Percentiles rank a stretch among this genome's conserved stretches.
phyloP scores from a whole-genome alignment of 1,140 invertebrate genomes.

The Tetramorium simillimum region DNA sequence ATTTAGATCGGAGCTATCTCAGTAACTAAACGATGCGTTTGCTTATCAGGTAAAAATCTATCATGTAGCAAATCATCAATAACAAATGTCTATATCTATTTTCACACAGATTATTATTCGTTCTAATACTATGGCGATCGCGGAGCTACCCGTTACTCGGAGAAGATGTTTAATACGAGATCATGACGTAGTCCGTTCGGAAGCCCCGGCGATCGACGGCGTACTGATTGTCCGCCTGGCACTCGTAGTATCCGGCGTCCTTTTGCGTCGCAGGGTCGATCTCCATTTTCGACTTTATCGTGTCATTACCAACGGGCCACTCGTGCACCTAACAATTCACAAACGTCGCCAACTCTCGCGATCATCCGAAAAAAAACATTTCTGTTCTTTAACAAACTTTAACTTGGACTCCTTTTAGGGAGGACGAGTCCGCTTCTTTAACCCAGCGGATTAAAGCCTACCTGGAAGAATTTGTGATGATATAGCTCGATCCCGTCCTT shows the following conservation, averaged over 20 bases:
- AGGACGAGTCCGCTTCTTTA: background rate
- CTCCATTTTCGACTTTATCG: conserved; percentile 95
- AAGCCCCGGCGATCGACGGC: conserved; percentile 90
- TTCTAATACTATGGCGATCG: conserved; percentile 14
- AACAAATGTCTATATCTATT: conserved; percentile 43
- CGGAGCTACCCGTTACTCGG: background rate
- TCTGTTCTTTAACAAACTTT: background rate
- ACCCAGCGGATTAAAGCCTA: conserved; percentile 82
- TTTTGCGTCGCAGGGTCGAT: conserved; percentile 96
- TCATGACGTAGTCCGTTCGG: conserved; percentile 90
- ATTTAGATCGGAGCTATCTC: background rate
- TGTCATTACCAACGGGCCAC: conserved; percentile 92
- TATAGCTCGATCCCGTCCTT: conserved; percentile 96
- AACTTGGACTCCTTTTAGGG: background rate
- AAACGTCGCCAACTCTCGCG: conserved; percentile 63
- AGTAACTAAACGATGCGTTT: background rate
- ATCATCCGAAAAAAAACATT: background rate
- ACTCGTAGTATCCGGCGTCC: conserved; percentile 90
- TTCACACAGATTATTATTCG: conserved; percentile 2
- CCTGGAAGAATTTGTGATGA: conserved; percentile 94
- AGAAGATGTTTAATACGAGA: conserved; percentile 85
- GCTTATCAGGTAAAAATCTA: conserved; percentile 34
- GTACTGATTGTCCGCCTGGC: conserved; percentile 92
- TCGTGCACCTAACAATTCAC: conserved; percentile 91
- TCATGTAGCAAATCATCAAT: background rate